Conservation (phyloP, 2,113 vertebrate genomes). For the Brienomyrus brachyistius region DNA sequence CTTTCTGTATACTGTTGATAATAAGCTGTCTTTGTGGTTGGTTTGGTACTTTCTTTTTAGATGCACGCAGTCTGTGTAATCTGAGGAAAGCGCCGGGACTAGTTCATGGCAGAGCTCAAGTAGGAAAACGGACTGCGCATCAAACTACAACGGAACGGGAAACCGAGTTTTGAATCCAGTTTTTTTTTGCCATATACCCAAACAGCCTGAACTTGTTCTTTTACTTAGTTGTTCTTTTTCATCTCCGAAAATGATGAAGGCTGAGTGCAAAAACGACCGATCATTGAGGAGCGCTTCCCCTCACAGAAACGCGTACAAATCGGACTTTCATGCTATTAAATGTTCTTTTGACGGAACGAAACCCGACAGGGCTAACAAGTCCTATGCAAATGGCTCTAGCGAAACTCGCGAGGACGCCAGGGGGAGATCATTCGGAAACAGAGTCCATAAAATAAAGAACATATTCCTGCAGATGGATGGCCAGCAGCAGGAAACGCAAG, state of each 20-base stretch:
- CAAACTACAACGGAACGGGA: constrained; percentile 22
- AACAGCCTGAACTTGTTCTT: background rate
- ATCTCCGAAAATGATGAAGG: constrained; percentile 74
- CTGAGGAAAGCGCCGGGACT: constrained; percentile 40
- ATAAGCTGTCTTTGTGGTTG: background rate
- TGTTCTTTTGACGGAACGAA: constrained; percentile 80
- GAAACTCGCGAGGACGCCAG: constrained; percentile 66
- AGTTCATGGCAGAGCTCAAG: constrained; percentile 37
- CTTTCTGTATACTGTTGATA: background rate
- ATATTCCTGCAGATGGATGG: constrained; percentile 88
- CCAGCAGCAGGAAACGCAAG: constrained; percentile 65
- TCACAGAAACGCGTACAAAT: constrained; percentile 83
- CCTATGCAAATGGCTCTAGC: constrained; percentile 68
- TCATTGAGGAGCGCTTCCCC: constrained; percentile 82
- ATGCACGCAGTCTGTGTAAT: constrained; percentile 40
- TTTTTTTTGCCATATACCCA: background rate
- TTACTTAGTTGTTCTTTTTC: constrained; percentile 11
- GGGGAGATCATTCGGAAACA: constrained; percentile 77
- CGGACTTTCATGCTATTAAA: constrained; percentile 86
- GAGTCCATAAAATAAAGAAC: constrained; percentile 86
- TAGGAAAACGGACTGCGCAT: constrained; percentile 31
- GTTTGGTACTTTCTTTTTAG: constrained; percentile 36
- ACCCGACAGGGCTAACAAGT: constrained; percentile 52
- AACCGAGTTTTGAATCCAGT: background rate
- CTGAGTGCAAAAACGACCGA: constrained; percentile 79